Percentiles rank a stretch among this genome's conserved stretches.
Evolutionary conservation across 2,888 invertebrate species (phyloP).

Genomic region (Nebria brevicollis): DNA sequence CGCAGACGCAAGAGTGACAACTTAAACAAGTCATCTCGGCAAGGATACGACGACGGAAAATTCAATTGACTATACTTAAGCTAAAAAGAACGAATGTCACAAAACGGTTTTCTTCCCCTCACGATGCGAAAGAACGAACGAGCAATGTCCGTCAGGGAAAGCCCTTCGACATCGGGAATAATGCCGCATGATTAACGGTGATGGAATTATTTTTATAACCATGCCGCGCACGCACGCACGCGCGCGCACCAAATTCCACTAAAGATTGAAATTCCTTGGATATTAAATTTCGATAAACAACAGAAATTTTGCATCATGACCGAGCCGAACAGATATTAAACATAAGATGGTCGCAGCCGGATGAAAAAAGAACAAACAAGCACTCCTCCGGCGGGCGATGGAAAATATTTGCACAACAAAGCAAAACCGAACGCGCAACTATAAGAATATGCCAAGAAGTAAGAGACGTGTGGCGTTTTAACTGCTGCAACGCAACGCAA

Average conservation of each 20-base stretch:
- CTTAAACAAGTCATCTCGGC: conserved; percentile 20
- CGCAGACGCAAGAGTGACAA: conserved; percentile 10
- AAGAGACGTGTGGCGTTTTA: conserved; percentile 27
- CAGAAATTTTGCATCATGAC: conserved; percentile 50
- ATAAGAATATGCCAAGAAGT: conserved; percentile 4
- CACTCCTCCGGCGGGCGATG: neutral
- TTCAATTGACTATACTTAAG: conserved; percentile 25
- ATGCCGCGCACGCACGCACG: conserved; percentile 12
- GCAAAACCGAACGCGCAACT: conserved; percentile 11
- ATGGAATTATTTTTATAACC: conserved; percentile 40
- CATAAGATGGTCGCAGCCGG: conserved; percentile 28
- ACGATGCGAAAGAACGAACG: neutral
- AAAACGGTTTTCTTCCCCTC: conserved; percentile 28
- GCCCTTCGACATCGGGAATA: conserved; percentile 28
- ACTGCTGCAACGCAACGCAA: conserved; percentile 13
- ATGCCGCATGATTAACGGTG: conserved; percentile 35
- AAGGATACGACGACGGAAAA: conserved; percentile 13
- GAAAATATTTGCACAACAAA: conserved; percentile 33
- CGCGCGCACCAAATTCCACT: conserved; percentile 51
- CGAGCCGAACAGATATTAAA: conserved; percentile 34
- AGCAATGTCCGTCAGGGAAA: neutral
- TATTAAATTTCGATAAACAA: conserved; percentile 53
- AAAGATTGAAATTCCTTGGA: conserved; percentile 52
- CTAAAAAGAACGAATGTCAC: conserved; percentile 19
- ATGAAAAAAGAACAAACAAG: conserved; percentile 22